Base-by-base conservation (phyloP, 2,888 invertebrate genomes). In the Clostera curtula region DNA sequence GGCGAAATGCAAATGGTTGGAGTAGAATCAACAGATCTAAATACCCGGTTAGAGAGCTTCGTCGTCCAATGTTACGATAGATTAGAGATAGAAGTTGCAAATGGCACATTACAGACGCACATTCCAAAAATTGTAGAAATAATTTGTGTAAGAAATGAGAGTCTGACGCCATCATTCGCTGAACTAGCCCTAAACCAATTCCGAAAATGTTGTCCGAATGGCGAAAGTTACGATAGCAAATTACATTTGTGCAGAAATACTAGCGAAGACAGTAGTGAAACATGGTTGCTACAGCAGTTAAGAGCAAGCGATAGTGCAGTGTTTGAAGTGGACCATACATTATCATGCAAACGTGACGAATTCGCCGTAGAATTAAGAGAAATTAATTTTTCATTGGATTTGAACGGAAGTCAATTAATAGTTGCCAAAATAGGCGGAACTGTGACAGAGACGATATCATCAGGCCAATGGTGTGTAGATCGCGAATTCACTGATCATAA, bases 401-500 rank as follows among this genome's bases (percentile, higher is more conserved):
- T 76, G 4, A 49, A 64, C 12, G 68, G 63, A n/a, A 69, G 66
- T 36, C 53, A 35, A 28, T 50, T 85, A 25, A 54, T 40, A 12
- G 53, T 56, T 20, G 25, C 37, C 9, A 60, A 48, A 26, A 59
- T 31, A 36, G 48, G 38, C 27, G 59, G 49, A 9, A 34, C 43
- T 2, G 47, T 45, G 11, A 47, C 33, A 5, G 51, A 46, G 12
- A 34, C 31, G 1, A 36, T 68, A 3, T 34, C 48, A 9, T 48
- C 52, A 17, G 80, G 73, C n/a, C 70, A 74, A 29, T 85, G 82
- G 75, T 85, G 85, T 33, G 36, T 80, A 19, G 85, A 85, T 24
- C 54, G 59, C n/a, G 61, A 68, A 17, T 56, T 47, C 18, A 27
- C 38, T 4, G 43, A 43, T 3, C 27, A 38, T 1, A 47, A 42